phyloP scores from a whole-genome alignment of 2,113 vertebrate genomes.

The Platichthys stellatus region DNA sequence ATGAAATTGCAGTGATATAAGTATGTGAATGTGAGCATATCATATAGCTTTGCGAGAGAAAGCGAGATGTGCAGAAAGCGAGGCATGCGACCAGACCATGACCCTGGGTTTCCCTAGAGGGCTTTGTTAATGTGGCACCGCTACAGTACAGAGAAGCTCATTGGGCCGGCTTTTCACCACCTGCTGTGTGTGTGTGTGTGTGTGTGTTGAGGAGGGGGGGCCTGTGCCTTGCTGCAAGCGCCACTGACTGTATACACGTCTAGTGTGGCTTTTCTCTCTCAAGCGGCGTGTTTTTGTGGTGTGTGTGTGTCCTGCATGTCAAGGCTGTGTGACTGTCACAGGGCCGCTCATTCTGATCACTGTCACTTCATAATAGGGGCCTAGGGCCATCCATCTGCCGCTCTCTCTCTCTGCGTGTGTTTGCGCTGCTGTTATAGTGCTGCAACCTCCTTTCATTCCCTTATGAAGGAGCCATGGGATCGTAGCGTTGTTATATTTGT shows the following conservation, averaged over 20 bases:
- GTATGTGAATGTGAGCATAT: constrained; percentile 47
- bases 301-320: constrained; percentile 40
- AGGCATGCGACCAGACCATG: constrained; percentile 73
- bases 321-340: constrained; percentile 57
- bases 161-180: constrained; percentile 66
- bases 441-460: constrained; percentile 24
- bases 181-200: constrained; percentile 50
- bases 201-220: not conserved
- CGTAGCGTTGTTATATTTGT: constrained; percentile 18
- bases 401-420: constrained; percentile 14
- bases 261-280: constrained; percentile 26
- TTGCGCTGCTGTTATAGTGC: constrained; percentile 25
- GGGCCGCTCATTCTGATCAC: constrained; percentile 66
- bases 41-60: constrained; percentile 47
- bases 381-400: constrained; percentile 66
- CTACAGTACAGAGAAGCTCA: constrained; percentile 70
- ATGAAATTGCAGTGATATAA: constrained; percentile 21
- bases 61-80: constrained; percentile 56
- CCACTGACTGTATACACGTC: constrained; percentile 48
- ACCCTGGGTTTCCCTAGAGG: constrained; percentile 73
- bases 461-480: constrained; percentile 12
- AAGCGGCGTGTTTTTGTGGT: constrained; percentile 16
- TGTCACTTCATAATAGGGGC: constrained; percentile 68
- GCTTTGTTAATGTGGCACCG: constrained; percentile 75
- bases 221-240: constrained; percentile 27